Evolutionary conservation across 2,113 vertebrate species (phyloP).

Genomic region (Seriola rivoliana): DNA sequence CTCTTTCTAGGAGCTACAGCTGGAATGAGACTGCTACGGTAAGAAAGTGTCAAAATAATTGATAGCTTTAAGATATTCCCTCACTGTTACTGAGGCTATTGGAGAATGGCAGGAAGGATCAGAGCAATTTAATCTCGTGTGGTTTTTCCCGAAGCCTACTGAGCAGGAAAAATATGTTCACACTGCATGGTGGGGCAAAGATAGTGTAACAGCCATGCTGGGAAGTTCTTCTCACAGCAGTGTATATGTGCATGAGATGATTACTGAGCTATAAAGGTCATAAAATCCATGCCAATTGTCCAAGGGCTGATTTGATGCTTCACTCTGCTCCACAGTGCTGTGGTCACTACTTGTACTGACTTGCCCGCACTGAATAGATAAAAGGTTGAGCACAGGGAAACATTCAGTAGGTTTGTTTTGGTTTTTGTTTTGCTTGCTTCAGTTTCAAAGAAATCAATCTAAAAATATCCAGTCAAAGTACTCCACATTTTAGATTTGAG

Average conservation of each 20-base stretch:
- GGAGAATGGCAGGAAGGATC: background rate
- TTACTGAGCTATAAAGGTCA: background rate
- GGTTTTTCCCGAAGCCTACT: background rate
- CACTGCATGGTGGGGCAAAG: background rate
- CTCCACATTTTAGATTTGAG: background rate
- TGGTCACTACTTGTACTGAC: background rate
- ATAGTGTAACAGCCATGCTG: background rate
- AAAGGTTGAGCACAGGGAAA: background rate
- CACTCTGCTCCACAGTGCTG: background rate
- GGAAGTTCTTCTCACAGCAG: background rate
- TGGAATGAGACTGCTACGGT: conserved; percentile 96
- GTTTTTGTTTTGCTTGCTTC: background rate
- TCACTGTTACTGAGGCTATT: background rate
- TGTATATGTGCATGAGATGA: background rate
- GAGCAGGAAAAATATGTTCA: conserved; percentile 14
- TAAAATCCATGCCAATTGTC: background rate
- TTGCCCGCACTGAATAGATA: background rate
- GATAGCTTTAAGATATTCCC: background rate
- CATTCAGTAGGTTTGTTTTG: background rate
- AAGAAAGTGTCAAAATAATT: conserved; percentile 40
- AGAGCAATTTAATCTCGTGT: background rate
- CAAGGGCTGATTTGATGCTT: background rate
- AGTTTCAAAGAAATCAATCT: background rate
- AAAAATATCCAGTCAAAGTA: background rate
- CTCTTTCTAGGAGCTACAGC: conserved; percentile 95